Conservation (phyloP, 2,888 invertebrate species). For the Leucania comma region DNA sequence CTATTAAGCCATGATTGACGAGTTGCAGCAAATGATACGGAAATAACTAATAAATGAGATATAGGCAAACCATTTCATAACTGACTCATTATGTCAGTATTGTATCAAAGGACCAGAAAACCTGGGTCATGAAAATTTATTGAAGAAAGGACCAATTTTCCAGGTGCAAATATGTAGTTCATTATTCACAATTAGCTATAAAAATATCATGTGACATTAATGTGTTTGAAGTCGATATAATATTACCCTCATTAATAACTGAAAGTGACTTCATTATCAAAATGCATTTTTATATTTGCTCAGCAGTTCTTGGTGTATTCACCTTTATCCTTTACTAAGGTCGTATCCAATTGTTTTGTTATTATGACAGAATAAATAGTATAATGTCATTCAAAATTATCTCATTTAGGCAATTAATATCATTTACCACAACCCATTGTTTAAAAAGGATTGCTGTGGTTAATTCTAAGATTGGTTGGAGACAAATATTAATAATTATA, state of each 20-base stretch:
- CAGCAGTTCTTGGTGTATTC: not conserved
- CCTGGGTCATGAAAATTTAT: not conserved
- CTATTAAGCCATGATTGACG: slow-evolving; percentile 86
- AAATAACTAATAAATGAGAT: slow-evolving; percentile 30
- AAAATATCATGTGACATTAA: not conserved
- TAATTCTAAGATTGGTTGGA: slow-evolving; percentile 64
- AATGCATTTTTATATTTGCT: slow-evolving; percentile 6
- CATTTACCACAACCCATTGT: slow-evolving; percentile 71
- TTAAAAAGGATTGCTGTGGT: slow-evolving; percentile 88
- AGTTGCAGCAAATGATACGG: slow-evolving; percentile 64
- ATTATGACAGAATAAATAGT: too few species aligned
- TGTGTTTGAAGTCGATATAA: not conserved
- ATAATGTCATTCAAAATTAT: not conserved
- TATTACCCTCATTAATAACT: not conserved
- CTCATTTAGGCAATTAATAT: slow-evolving; percentile 38
- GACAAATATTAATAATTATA: slow-evolving; percentile 52
- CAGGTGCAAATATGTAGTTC: not conserved
- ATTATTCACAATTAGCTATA: not conserved
- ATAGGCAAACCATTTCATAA: slow-evolving; percentile 5
- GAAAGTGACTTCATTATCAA: not conserved
- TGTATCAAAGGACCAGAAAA: slow-evolving; percentile 11
- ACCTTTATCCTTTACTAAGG: not conserved
- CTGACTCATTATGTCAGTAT: not conserved
- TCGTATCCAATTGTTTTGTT: not conserved
- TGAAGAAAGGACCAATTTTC: not conserved